A percentile compares a stretch with the other conserved stretches of the same genome.
These are phyloP conservation scores for Xyrauchen texanus DNA, from an alignment of 2,113 vertebrate species.

Conservation along the genomic window DNA sequence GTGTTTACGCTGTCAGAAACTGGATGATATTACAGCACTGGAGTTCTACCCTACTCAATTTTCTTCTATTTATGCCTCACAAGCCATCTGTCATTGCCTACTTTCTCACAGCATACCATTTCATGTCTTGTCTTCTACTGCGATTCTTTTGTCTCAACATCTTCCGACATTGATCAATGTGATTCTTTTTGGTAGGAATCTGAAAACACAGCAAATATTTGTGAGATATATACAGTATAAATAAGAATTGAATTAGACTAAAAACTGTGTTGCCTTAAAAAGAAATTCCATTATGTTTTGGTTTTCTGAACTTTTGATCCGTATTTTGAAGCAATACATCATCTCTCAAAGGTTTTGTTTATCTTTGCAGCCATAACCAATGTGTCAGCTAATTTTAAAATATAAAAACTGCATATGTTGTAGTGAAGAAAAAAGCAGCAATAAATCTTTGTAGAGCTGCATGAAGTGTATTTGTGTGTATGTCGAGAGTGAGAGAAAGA, in stretches of 20 bases:
- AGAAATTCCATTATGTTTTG: background rate
- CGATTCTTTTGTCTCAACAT: background rate
- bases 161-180: background rate
- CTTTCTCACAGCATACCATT: conserved; percentile 1
- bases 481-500: background rate
- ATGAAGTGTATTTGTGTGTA: conserved; percentile 26
- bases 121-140: background rate
- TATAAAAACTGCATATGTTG: background rate
- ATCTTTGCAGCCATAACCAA: conserved; percentile 2
- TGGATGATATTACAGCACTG: conserved; percentile 21
- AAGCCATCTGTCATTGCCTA: conserved; percentile 24
- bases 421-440: conserved; percentile 7
- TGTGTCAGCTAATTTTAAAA: conserved; percentile 29
- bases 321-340: conserved; percentile 15
- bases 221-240: background rate
- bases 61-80: conserved; percentile 37
- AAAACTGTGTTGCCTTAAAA: background rate
- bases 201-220: background rate
- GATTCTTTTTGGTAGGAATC: background rate
- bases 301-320: conserved; percentile 1
- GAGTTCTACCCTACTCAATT: conserved; percentile 34
- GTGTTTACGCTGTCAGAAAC: conserved; percentile 34
- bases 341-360: conserved; percentile 27
- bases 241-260: background rate
- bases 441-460: conserved; percentile 33